phyloP scores from a whole-genome alignment of 2,888 invertebrate genomes.

The Colostygia pectinataria region DNA sequence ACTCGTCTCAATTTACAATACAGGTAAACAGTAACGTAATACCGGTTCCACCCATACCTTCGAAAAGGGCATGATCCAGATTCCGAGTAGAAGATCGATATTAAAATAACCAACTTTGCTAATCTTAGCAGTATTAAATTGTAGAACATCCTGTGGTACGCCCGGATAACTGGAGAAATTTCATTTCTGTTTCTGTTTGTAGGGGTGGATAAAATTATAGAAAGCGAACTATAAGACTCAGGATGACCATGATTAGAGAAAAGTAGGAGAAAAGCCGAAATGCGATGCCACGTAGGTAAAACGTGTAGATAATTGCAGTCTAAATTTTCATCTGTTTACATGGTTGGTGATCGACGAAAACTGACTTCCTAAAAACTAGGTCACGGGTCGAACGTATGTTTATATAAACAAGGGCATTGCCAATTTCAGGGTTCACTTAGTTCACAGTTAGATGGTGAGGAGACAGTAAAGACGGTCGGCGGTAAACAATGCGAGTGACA shows the following conservation, averaged over 20 bases:
- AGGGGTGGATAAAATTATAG: too few species aligned
- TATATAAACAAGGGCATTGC: constrained; percentile 72
- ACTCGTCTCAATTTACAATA: constrained; percentile 42
- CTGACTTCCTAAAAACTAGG: constrained; percentile 47
- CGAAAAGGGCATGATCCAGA: constrained; percentile 64
- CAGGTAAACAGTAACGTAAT: constrained; percentile 55
- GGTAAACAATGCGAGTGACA: constrained; percentile 75
- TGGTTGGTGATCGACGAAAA: neutral
- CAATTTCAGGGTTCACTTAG: constrained; percentile 80
- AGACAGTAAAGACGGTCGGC: constrained; percentile 47
- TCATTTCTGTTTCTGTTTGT: too few species aligned
- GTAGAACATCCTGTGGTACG: too few species aligned
- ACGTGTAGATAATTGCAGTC: too few species aligned
- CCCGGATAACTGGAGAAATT: too few species aligned
- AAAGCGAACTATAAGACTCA: too few species aligned
- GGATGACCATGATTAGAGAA: too few species aligned
- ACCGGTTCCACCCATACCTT: constrained; percentile 63
- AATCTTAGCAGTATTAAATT: neutral
- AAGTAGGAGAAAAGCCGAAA: too few species aligned
- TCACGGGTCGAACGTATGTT: constrained; percentile 41
- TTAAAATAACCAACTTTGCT: constrained; percentile 5
- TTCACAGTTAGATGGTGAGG: constrained; percentile 70
- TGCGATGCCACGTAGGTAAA: too few species aligned
- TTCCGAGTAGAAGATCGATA: constrained; percentile 34
- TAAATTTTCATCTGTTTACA: too few species aligned